These are phyloP conservation scores for Cistogaster globosa DNA, from an alignment of 2,888 invertebrate species.

Conservation along the genomic window DNA sequence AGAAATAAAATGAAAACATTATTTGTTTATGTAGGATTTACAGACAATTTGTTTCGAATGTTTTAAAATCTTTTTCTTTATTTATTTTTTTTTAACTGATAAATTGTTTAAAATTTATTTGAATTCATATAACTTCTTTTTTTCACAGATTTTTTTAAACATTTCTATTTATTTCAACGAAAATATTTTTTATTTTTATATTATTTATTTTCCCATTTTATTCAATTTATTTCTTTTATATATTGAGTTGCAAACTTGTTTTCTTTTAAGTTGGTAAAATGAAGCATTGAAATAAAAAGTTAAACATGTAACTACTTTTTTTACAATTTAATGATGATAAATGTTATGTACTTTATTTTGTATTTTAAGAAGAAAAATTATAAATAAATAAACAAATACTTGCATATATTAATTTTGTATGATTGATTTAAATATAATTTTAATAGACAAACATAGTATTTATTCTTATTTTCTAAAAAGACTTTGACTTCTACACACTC, in stretches of 20 bases:
- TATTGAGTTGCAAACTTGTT: background rate
- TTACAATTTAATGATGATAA: background rate
- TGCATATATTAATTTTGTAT: background rate
- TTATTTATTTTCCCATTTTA: constrained; percentile 20
- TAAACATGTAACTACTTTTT: no score
- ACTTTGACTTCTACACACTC: no score
- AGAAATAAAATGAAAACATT: background rate
- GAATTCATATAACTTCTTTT: constrained; percentile 31
- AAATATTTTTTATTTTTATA: constrained; percentile 17
- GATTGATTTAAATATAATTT: background rate
- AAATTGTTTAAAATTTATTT: constrained; percentile 47
- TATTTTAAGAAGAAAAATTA: background rate
- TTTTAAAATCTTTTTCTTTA: constrained; percentile 23
- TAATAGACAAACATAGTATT: background rate
- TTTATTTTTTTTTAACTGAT: constrained; percentile 30
- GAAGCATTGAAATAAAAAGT: no score
- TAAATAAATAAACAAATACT: background rate
- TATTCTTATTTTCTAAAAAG: no score
- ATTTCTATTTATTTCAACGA: constrained; percentile 39
- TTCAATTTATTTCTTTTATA: constrained; percentile 6
- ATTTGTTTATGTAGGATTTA: constrained; percentile 13
- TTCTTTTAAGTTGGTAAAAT: background rate
- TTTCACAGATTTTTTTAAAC: constrained; percentile 18
- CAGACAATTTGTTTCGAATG: constrained; percentile 40
- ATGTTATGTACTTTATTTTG: background rate